Evolutionary conservation across 2,113 vertebrate species (phyloP), one percentile per base, ranked within the genome.

Genomic region (Equus przewalskii): DNA sequence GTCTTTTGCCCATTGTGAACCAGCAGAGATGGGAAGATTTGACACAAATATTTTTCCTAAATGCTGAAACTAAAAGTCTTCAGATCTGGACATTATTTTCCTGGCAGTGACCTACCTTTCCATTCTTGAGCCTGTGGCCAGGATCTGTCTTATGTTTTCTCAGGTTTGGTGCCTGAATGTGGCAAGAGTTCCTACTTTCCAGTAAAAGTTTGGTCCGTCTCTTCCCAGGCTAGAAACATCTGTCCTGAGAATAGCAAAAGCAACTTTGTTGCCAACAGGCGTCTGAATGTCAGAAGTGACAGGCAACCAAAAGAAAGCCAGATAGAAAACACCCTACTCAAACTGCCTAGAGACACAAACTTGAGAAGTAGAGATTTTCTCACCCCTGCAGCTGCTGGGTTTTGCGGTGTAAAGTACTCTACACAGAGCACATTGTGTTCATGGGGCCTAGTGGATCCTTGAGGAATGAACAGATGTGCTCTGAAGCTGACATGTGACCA

Each of bases 401-500:
- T 98, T 98, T 97, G 95, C 94, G 96, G 84, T 91, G 28, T 97
- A 97, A 98, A 98, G 94, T 94, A 97, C 81, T 96, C 85, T 91
- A 97, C 97, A 98, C 97, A 98, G 96, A 98, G 93, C 85, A 97
- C 97, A 98, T 98, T 97, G 91, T 97, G 96, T 98, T 97, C 97
- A 97, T 84, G 94, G 94, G 96, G 94, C 91, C 96, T 97, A 97
- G 95, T 96, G 96, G 96, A 97, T 98, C 97, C 94, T 98, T 97
- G 86, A 97, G 97, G 98, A 98, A 98, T 98, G 97, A 98, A 98
- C 96, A 97, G 98, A 98, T 98, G 97, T 97, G 97, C 88, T 96
- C 94, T 94, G 60, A 97, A 97, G 85, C 94, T 98, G 97, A 98
- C 96, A 97, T 97, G 96, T 96, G 94, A 97, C 96, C 98, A 97